Conservation (phyloP, 1,140 invertebrate species). For the Paracyclopina nana region DNA sequence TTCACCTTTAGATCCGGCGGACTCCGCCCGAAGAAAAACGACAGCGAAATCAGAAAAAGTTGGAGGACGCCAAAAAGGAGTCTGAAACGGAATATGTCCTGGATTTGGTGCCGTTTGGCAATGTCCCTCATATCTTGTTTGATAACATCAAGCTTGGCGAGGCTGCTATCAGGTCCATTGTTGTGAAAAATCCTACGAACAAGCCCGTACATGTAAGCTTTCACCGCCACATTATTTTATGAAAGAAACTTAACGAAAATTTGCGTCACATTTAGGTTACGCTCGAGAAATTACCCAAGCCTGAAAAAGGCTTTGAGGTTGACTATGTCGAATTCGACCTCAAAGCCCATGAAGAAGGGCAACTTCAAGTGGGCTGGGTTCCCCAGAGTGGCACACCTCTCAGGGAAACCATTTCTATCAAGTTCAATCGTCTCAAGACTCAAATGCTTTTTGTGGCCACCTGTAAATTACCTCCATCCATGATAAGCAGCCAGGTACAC, state of each 20-base stretch:
- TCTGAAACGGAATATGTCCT: neutral
- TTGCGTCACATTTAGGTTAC: neutral
- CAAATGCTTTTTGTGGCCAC: neutral
- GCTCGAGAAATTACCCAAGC: neutral
- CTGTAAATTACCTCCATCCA: neutral
- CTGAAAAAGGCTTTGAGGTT: slow-evolving; percentile 18
- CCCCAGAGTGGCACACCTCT: neutral
- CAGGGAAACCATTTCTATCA: neutral
- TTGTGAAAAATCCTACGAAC: neutral
- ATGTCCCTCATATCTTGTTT: neutral
- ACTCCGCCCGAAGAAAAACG: neutral
- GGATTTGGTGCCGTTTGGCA: neutral
- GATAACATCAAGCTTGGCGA: neutral
- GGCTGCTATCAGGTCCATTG: neutral
- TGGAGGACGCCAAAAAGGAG: neutral
- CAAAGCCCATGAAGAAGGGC: slow-evolving; percentile 27
- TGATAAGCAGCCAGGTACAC: neutral
- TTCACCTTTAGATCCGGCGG: neutral
- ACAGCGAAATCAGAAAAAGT: neutral
- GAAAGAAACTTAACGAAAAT: neutral
- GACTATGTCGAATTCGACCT: slow-evolving; percentile 26
- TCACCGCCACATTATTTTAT: neutral
- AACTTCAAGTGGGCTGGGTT: neutral
- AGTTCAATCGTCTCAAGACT: neutral
- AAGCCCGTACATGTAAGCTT: neutral